Percentiles rank a stretch among this genome's conserved stretches.
phyloP scores from a whole-genome alignment of 1,140 invertebrate genomes.

The Pseudomyrmex gracilis region DNA sequence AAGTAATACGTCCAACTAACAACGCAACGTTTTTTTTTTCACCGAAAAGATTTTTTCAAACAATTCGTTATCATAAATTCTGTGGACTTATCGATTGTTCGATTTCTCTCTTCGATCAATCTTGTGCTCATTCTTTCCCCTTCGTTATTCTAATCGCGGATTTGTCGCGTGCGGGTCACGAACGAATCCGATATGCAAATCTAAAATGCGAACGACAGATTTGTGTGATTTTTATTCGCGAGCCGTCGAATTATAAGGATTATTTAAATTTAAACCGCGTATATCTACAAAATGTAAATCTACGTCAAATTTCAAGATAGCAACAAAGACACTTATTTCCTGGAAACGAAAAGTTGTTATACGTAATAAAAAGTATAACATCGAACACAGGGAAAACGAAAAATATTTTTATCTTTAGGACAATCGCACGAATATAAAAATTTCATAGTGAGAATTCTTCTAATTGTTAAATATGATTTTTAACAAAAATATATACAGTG shows the following conservation, averaged over 20 bases:
- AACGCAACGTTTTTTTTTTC: neutral
- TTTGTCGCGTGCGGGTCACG: slow-evolving; percentile 41
- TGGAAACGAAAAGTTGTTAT: no score
- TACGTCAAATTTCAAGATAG: no score
- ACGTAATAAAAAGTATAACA: no score
- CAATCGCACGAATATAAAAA: no score
- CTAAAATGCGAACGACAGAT: slow-evolving; percentile 28
- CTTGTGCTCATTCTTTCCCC: slow-evolving; percentile 10
- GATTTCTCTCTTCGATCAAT: slow-evolving; percentile 34
- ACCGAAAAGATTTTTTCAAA: neutral
- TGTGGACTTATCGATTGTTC: slow-evolving; percentile 26
- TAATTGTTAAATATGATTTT: no score
- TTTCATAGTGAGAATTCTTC: no score
- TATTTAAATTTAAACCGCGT: neutral
- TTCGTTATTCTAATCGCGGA: slow-evolving; percentile 20
- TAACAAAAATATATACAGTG: no score
- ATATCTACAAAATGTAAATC: no score
- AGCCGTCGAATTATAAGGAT: neutral
- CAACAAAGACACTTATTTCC: no score
- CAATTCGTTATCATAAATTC: slow-evolving; percentile 32
- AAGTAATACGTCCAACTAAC: neutral
- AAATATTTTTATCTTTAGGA: no score
- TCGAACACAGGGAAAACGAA: no score
- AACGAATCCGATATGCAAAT: slow-evolving; percentile 44
- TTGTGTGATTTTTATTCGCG: slow-evolving; percentile 21